A percentile compares a stretch with the other conserved stretches of the same genome.
These are phyloP conservation scores for Accipiter superciliosus DNA, from an alignment of 2,797 vertebrate species.

Conservation along the genomic window DNA sequence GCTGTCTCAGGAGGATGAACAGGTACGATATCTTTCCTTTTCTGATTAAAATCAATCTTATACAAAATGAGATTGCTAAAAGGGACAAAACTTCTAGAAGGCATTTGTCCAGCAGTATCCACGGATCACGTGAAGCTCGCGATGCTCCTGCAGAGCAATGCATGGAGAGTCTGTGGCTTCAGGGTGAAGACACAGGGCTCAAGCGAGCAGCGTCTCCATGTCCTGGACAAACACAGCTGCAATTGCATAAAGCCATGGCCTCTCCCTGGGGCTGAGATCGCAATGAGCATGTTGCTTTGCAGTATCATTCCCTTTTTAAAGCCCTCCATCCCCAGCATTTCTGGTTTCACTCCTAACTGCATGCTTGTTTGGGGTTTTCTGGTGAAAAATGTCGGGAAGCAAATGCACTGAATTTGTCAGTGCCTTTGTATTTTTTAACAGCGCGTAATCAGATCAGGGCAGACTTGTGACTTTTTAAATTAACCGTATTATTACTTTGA, in stretches of 20 bases:
- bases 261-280: background rate
- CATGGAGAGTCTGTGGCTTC: background rate
- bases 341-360: background rate
- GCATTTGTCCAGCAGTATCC: background rate
- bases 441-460: background rate
- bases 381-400: background rate
- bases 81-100: background rate
- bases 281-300: background rate
- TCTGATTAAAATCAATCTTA: background rate
- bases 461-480: background rate
- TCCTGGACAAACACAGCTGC: background rate
- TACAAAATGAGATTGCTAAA: background rate
- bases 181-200: background rate
- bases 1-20: background rate
- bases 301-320: background rate
- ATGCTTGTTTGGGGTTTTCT: background rate
- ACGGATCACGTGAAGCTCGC: accelerated
- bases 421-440: background rate
- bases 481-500: background rate
- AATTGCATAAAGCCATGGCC: background rate
- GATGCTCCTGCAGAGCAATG: background rate
- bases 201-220: background rate
- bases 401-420: background rate
- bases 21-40: background rate
- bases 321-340: background rate